A percentile compares a stretch with the other conserved stretches of the same genome.
Evolutionary conservation across 2,113 vertebrate genomes (phyloP).

Genomic region (Osmerus mordax): DNA sequence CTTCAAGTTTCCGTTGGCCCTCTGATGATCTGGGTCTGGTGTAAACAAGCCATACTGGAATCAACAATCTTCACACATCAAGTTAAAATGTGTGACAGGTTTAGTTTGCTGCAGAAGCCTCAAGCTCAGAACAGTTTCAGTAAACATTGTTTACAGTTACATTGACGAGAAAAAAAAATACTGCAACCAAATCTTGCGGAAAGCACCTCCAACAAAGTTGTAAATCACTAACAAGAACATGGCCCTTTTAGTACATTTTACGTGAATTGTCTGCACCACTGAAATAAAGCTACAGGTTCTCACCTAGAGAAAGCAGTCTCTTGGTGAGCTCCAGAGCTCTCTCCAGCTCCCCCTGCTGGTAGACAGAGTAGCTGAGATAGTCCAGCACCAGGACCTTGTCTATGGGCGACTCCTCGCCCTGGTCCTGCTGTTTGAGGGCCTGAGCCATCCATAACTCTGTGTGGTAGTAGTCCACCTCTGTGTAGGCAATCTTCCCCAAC

Average conservation of each 20-base stretch:
- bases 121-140: too few relatives aligned
- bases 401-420: conserved; percentile 85
- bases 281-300: conserved; percentile 22
- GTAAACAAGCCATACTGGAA: conserved; percentile 73
- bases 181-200: too few relatives aligned
- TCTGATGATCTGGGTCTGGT: conserved; percentile 91
- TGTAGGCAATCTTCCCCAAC: conserved; percentile 92
- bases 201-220: too few relatives aligned
- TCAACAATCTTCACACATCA: conserved; percentile 61
- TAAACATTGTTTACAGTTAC: too few relatives aligned
- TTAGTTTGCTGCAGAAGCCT: too few relatives aligned
- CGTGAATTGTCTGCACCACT: too few relatives aligned
- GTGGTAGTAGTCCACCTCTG: conserved; percentile 94
- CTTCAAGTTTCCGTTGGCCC: conserved; percentile 91
- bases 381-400: conserved; percentile 83
- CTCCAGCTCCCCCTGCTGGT: conserved; percentile 74
- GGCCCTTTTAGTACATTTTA: too few relatives aligned
- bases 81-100: background rate
- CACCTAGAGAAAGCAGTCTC: conserved; percentile 89
- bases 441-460: conserved; percentile 98
- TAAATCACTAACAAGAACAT: too few relatives aligned
- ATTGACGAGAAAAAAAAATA: too few relatives aligned
- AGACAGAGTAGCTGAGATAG: conserved; percentile 76
- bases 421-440: conserved; percentile 85
- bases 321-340: conserved; percentile 81